A percentile compares a stretch with the other conserved stretches of the same genome.
phyloP scores from a whole-genome alignment of 2,113 vertebrate genomes.

The Elephas maximus region DNA sequence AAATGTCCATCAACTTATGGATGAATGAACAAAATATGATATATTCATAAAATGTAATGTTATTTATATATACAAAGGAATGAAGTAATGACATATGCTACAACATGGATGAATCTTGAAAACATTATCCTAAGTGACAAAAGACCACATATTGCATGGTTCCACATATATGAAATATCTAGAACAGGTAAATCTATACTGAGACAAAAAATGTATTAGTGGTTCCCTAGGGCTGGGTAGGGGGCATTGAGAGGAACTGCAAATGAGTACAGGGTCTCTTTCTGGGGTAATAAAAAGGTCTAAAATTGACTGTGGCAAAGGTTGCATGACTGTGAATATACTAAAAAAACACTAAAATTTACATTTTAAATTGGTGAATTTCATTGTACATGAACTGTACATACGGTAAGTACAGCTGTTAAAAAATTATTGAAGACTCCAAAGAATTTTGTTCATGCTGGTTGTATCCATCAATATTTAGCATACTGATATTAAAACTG shows the following conservation, averaged over 20 bases:
- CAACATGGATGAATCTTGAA: not conserved
- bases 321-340: not conserved
- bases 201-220: not conserved
- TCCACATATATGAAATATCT: not conserved
- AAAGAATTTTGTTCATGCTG: not conserved
- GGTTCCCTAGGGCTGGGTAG: not conserved
- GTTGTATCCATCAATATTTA: not conserved
- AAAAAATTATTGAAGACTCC: not conserved
- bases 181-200: not conserved
- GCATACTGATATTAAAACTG: not conserved
- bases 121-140: not conserved
- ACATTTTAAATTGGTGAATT: not conserved
- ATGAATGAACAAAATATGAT: no score
- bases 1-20: no score
- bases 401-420: not conserved
- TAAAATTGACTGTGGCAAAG: not conserved
- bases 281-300: not conserved
- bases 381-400: not conserved
- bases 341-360: not conserved
- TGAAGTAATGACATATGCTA: not conserved
- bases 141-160: not conserved
- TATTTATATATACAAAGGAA: not conserved
- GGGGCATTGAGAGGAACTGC: not conserved
- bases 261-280: not conserved
- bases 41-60: no score